phyloP scores from a whole-genome alignment of 2,797 vertebrate species.

The Stomatorhinus walkeri region DNA sequence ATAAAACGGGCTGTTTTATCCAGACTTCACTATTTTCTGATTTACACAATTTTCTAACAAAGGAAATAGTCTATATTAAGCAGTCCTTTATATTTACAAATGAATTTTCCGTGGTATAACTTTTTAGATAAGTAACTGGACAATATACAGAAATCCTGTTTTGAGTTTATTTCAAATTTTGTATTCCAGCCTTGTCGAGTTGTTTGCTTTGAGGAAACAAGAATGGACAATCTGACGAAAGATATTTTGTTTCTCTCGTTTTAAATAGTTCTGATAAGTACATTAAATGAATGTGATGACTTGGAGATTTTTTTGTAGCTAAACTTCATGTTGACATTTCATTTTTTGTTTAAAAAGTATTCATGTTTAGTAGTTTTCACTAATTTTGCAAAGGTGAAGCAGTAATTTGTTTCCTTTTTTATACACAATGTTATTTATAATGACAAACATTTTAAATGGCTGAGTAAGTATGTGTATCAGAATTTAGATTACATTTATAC shows the following conservation, averaged over 20 bases:
- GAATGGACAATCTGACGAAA: background rate
- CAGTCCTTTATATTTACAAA: background rate
- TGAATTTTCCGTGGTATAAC: background rate
- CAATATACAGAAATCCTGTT: background rate
- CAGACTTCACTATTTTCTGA: background rate
- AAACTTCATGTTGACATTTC: background rate
- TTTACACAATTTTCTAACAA: background rate
- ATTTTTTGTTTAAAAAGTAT: background rate
- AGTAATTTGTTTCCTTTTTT: background rate
- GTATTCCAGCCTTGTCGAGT: background rate
- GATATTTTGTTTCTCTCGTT: background rate
- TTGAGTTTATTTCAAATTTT: slow-evolving; percentile 3
- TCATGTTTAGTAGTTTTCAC: background rate
- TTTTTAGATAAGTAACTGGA: background rate
- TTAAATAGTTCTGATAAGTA: background rate
- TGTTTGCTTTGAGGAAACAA: background rate
- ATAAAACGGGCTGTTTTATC: background rate
- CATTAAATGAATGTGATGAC: background rate
- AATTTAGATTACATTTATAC: background rate
- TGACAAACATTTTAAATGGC: background rate
- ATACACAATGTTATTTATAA: background rate
- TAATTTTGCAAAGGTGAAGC: background rate
- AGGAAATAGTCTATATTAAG: background rate
- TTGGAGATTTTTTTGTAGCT: background rate
- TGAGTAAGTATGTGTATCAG: background rate